Evolutionary conservation across 1,140 invertebrate genomes (phyloP), one percentile per base, ranked within the genome.

Genomic region (Pteromalus puparum): DNA sequence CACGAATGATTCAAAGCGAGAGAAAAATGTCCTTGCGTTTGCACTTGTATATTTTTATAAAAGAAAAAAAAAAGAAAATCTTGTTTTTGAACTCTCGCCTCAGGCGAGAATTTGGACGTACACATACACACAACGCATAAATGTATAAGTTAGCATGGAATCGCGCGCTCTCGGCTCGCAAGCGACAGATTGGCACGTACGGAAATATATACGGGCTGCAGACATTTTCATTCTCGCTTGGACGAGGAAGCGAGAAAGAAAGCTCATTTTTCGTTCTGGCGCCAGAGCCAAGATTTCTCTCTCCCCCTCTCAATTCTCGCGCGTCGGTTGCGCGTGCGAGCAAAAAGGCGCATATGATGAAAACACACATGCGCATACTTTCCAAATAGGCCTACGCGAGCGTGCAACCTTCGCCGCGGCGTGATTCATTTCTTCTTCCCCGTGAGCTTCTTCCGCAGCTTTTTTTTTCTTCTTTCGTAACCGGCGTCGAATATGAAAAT

Each of bases 21-120:
- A 65, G 46, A 28, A 78, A 78, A 67, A 67, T 78, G 28, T 2
- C 26, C 28, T 61, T 78, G 53, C 21, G 48, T 21, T 78, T 34
- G n/a, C 38, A n/a, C 46, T 18, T 53, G 18, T 65, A 78, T 78
- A 67, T 78, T 78, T 78, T 78, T 78, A 38, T 78, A 78, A 48
- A 76, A 34, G 13, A 28, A 74, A 42, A 38, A n/a, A 61, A 53
- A 77, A n/a, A 74, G n/a, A 26, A 72, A 72, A 73, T 2, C 72
- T 74, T 74, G 30, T 74, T 74, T 42, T 74, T 42, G 72, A 38
- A 21, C 38, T 70, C 67, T 70, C 26, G 24, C 67, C 73, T 10
- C 68, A 18, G 12, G 73, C 28, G 42, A 42, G 34, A 76, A 10
- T 53, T 21, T 48, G 73, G 73, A 75, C 73, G 18, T 46, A 48